Percentiles rank a stretch among this genome's conserved stretches.
Conservation (phyloP, 2,888 invertebrate species). For the Bellardia bayeri region DNA sequence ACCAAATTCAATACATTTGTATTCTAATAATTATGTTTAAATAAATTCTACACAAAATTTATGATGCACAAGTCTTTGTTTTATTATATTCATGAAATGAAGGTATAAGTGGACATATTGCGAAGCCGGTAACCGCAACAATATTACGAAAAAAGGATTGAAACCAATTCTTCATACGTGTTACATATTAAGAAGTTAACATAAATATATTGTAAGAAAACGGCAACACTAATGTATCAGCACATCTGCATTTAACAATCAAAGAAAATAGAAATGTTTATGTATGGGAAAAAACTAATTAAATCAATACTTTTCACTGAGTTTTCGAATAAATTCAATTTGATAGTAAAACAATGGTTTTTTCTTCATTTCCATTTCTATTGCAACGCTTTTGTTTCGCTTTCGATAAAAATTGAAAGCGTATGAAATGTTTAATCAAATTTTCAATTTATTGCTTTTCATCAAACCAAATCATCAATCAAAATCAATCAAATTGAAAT, state of each 20-base stretch:
- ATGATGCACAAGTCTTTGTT: too few species aligned
- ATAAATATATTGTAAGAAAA: too few species aligned
- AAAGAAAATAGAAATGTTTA: neutral
- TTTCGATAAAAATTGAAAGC: slow-evolving; percentile 37
- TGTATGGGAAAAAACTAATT: slow-evolving; percentile 44
- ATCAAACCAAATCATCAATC: slow-evolving; percentile 11
- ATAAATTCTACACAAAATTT: too few species aligned
- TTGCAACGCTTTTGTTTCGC: slow-evolving; percentile 36
- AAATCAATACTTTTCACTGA: slow-evolving; percentile 50
- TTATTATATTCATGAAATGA: too few species aligned
- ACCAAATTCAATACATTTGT: too few species aligned
- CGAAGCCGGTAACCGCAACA: too few species aligned
- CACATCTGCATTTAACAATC: slow-evolving; percentile 22
- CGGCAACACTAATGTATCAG: neutral
- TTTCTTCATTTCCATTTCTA: slow-evolving; percentile 18
- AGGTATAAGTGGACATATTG: too few species aligned
- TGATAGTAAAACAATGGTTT: slow-evolving; percentile 21
- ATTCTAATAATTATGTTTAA: too few species aligned
- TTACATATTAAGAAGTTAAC: too few species aligned
- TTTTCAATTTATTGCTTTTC: slow-evolving; percentile 37
- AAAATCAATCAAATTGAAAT: slow-evolving; percentile 21
- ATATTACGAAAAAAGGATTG: too few species aligned
- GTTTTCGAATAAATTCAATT: slow-evolving; percentile 31
- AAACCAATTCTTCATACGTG: too few species aligned
- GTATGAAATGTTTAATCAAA: slow-evolving; percentile 43